Evolutionary conservation across 2,797 vertebrate species (phyloP).

Genomic region (Sus cebifrons): DNA sequence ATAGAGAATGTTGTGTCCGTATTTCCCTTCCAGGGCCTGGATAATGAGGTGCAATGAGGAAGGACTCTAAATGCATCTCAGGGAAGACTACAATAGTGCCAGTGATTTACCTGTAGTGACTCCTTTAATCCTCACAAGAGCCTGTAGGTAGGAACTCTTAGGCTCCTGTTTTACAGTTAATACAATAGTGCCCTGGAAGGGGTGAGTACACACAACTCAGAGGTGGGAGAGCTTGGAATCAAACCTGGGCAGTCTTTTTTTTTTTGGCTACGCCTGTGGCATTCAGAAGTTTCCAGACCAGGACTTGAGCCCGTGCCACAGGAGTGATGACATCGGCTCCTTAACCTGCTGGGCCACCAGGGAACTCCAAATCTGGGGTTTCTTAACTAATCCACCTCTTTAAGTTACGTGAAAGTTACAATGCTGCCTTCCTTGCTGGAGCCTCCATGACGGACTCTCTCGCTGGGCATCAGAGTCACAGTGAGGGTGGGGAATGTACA

Average conservation of each 20-base stretch:
- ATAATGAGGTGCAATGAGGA: constrained; percentile 58
- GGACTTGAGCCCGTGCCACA: background rate
- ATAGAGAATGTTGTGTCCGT: constrained; percentile 51
- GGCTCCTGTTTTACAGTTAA: constrained; percentile 49
- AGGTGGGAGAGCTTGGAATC: constrained; percentile 45
- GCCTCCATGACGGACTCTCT: background rate
- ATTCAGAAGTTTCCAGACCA: background rate
- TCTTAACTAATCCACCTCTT: background rate
- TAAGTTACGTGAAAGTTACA: constrained; percentile 1
- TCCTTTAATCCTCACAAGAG: constrained; percentile 48
- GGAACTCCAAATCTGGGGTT: background rate
- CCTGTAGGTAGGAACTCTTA: constrained; percentile 37
- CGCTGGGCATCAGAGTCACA: background rate
- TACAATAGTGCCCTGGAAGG: background rate
- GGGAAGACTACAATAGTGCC: constrained; percentile 1
- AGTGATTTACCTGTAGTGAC: constrained; percentile 41
- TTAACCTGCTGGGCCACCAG: background rate
- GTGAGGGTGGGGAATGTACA: background rate
- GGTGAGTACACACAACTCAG: constrained; percentile 23
- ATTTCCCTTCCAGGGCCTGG: constrained; percentile 54
- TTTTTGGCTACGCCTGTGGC: background rate
- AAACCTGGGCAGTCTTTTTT: background rate
- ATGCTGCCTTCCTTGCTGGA: background rate
- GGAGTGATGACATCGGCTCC: background rate
- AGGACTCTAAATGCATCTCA: background rate